phyloP scores from a whole-genome alignment of 2,888 invertebrate genomes.

The Diarsia brunnea region DNA sequence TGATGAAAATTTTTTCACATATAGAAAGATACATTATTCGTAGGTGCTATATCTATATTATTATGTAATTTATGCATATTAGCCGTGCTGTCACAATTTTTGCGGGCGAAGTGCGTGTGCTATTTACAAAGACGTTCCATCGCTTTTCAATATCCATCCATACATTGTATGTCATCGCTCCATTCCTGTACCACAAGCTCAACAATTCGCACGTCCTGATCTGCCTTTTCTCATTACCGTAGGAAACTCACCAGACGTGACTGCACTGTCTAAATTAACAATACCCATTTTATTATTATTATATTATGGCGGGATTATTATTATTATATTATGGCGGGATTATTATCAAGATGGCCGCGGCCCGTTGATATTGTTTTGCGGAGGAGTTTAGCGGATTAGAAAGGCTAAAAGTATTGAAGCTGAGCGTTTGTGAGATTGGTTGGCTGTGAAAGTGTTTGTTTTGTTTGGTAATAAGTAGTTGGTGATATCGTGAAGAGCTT shows the following conservation, averaged over 20 bases:
- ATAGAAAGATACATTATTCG: no score
- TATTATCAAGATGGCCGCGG: conserved; percentile 34
- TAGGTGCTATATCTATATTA: no score
- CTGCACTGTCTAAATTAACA: conserved; percentile 64
- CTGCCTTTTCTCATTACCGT: conserved; percentile 69
- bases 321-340: conserved; percentile 46
- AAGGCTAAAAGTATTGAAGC: conserved; percentile 27
- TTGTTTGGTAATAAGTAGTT: neutral
- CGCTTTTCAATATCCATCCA: neutral
- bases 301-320: conserved; percentile 39
- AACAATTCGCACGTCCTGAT: conserved; percentile 64
- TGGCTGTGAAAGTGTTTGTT: neutral
- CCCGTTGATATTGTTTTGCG: conserved; percentile 43
- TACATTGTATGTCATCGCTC: neutral
- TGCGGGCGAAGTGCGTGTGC: no score
- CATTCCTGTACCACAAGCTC: conserved; percentile 12
- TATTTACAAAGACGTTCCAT: no score
- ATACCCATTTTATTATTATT: conserved; percentile 59
- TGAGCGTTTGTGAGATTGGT: conserved; percentile 3
- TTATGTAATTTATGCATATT: no score
- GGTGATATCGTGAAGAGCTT: neutral
- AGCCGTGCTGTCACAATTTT: no score
- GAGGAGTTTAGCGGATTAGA: conserved; percentile 34
- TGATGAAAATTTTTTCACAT: no score
- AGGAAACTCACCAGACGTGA: conserved; percentile 68